Conservation (phyloP, 2,888 invertebrate genomes). For the Keiferia lycopersicella region DNA sequence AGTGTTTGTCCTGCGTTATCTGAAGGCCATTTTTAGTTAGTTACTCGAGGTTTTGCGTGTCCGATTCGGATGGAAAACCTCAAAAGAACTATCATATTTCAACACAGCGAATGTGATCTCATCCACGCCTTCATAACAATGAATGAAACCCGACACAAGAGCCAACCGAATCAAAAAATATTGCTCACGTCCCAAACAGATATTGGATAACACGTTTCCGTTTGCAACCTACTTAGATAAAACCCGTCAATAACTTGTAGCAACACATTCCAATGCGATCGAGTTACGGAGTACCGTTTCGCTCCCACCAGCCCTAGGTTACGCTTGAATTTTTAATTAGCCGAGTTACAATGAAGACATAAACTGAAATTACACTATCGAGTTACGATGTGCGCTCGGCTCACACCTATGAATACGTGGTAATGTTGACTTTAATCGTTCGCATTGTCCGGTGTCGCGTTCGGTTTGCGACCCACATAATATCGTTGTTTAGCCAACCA, state of each 20-base stretch:
- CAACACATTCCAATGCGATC: slow-evolving; percentile 59
- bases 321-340: slow-evolving; percentile 52
- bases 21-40: slow-evolving; percentile 18
- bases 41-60: not conserved
- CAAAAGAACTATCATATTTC: slow-evolving; percentile 3
- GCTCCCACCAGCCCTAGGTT: slow-evolving; percentile 42
- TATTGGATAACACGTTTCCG: slow-evolving; percentile 56
- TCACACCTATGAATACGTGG: slow-evolving; percentile 54
- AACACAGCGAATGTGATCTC: slow-evolving; percentile 14
- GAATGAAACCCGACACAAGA: slow-evolving; percentile 19
- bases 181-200: slow-evolving; percentile 42
- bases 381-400: slow-evolving; percentile 48
- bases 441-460: slow-evolving; percentile 65
- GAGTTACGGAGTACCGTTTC: slow-evolving; percentile 52
- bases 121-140: slow-evolving; percentile 14
- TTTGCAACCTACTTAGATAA: slow-evolving; percentile 62
- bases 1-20: slow-evolving; percentile 14
- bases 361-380: slow-evolving; percentile 43
- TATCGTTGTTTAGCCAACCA: slow-evolving; percentile 65
- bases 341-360: slow-evolving; percentile 51
- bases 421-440: slow-evolving; percentile 67
- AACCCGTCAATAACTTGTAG: slow-evolving; percentile 48
- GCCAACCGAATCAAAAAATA: slow-evolving; percentile 24
- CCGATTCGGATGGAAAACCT: slow-evolving; percentile 3
- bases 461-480: slow-evolving; percentile 68